Percentiles rank a stretch among this genome's conserved stretches.
Evolutionary conservation across 2,113 vertebrate genomes (phyloP).

Genomic region (Podarcis muralis): DNA sequence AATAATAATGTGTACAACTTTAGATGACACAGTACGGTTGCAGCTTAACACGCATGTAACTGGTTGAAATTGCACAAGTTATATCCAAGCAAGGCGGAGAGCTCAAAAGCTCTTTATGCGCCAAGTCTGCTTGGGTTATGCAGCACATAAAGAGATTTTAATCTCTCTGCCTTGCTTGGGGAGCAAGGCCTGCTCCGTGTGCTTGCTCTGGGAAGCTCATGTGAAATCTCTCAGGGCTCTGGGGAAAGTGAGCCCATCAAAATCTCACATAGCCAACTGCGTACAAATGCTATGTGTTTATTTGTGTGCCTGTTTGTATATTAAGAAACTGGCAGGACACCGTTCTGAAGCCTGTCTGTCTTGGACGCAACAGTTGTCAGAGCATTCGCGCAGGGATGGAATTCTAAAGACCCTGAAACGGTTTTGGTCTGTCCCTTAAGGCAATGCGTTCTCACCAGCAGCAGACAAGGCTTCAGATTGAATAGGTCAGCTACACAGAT

Average conservation of each 20-base stretch:
- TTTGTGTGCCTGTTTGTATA: background rate
- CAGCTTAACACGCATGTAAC: too few relatives aligned
- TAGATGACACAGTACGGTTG: too few relatives aligned
- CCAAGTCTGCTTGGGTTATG: too few relatives aligned
- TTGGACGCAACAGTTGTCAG: slow-evolving; percentile 11
- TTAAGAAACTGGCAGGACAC: background rate
- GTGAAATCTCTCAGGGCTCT: too few relatives aligned
- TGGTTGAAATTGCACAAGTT: too few relatives aligned
- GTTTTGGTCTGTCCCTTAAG: background rate
- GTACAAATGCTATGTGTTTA: background rate
- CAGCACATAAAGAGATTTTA: too few relatives aligned
- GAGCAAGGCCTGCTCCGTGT: too few relatives aligned
- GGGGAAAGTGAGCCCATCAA: background rate
- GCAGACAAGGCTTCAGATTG: slow-evolving; percentile 21
- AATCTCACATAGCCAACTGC: background rate
- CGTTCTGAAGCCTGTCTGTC: background rate
- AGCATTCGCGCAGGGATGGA: slow-evolving; percentile 30
- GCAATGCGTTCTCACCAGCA: background rate
- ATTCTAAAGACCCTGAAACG: slow-evolving; percentile 11
- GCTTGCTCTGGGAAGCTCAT: too few relatives aligned
- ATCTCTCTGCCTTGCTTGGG: too few relatives aligned
- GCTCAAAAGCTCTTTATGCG: too few relatives aligned
- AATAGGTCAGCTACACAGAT: slow-evolving; percentile 33
- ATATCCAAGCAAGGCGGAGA: too few relatives aligned
- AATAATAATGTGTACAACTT: too few relatives aligned